Evolutionary conservation across 2,888 invertebrate species (phyloP).

Genomic region (Cistogaster globosa): DNA sequence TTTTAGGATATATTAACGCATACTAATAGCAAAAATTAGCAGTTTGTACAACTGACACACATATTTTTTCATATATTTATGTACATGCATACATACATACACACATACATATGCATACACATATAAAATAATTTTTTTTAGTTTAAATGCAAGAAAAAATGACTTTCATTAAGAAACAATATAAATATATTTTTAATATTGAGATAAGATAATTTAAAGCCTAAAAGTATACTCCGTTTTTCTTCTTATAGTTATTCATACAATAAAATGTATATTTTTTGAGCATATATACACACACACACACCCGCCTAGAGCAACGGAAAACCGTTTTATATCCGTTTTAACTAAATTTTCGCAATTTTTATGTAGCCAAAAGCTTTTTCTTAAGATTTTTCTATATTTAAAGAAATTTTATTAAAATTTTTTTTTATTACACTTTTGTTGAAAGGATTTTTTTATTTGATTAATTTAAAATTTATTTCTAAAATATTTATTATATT

Average conservation of each 20-base stretch:
- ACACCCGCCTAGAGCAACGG: slow-evolving; percentile 24
- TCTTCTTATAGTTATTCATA: not conserved
- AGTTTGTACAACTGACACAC: slow-evolving; percentile 5
- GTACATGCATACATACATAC: not conserved
- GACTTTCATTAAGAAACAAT: not conserved
- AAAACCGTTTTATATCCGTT: slow-evolving; percentile 54
- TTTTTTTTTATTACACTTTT: not conserved
- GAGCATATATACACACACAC: slow-evolving; percentile 14
- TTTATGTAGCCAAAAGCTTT: not conserved
- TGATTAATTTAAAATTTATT: not conserved
- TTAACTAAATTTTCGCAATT: slow-evolving; percentile 22
- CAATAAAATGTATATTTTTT: slow-evolving; percentile 7
- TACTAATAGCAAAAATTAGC: slow-evolving; percentile 24
- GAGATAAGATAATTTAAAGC: slow-evolving; percentile 3
- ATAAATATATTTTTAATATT: slow-evolving; percentile 26
- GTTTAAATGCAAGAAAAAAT: not conserved
- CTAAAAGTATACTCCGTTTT: slow-evolving; percentile 44
- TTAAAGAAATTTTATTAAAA: not conserved
- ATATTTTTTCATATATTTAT: not conserved
- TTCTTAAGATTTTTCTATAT: not conserved
- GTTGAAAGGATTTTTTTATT: not conserved
- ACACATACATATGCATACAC: not conserved
- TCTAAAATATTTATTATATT: not conserved
- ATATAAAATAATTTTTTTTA: not conserved
- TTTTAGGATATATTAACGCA: slow-evolving; percentile 17